A percentile compares a stretch with the other conserved stretches of the same genome.
These are phyloP conservation scores for Miichthys miiuy DNA, from an alignment of 2,797 vertebrate species.

Conservation along the genomic window DNA sequence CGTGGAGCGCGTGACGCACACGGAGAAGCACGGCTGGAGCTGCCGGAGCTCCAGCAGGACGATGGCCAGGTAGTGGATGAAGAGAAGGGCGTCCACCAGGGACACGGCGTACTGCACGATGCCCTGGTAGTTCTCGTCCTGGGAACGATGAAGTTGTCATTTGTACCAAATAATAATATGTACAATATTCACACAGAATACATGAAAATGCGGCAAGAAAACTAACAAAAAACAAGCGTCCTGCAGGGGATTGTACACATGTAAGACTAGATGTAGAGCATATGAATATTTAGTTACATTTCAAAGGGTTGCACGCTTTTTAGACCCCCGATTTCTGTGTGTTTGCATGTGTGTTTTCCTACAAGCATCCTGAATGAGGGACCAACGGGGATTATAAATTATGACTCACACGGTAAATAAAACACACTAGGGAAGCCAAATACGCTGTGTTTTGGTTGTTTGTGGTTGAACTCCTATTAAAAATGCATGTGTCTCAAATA, in stretches of 20 bases:
- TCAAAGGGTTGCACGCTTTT: constrained; percentile 47
- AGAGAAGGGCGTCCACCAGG: constrained; percentile 95
- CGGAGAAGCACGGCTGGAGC: constrained; percentile 90
- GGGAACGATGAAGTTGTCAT: neutral
- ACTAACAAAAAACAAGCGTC: constrained; percentile 2
- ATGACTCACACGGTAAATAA: constrained; percentile 54
- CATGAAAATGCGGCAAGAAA: neutral
- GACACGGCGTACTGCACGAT: constrained; percentile 97
- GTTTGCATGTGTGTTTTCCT: constrained; percentile 18
- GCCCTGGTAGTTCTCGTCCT: constrained; percentile 93
- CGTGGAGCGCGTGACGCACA: constrained; percentile 91
- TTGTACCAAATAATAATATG: neutral
- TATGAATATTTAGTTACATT: constrained; percentile 62
- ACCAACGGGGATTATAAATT: constrained; percentile 54
- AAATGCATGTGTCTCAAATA: constrained; percentile 41
- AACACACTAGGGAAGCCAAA: constrained; percentile 32
- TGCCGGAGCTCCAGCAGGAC: constrained; percentile 96
- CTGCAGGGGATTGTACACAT: constrained; percentile 30
- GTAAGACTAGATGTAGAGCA: constrained; percentile 57
- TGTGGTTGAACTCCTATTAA: constrained; percentile 45
- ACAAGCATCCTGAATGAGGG: constrained; percentile 26
- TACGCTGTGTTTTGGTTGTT: constrained; percentile 52
- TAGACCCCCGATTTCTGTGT: constrained; percentile 62
- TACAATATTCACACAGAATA: accelerated
- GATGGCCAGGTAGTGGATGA: constrained; percentile 97